Conservation (phyloP, 2,888 invertebrate genomes). For the Cosmia pyralina region DNA sequence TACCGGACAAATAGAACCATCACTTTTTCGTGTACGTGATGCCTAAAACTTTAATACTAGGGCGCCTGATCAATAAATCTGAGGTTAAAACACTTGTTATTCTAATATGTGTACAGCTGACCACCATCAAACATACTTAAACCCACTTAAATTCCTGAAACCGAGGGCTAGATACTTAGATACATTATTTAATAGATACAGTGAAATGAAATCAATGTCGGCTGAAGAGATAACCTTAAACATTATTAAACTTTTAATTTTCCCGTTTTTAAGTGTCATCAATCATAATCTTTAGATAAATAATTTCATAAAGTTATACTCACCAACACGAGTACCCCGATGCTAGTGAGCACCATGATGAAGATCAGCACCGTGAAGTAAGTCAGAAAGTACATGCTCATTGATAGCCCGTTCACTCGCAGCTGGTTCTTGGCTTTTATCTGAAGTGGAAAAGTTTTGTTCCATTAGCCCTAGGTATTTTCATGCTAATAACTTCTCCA, state of each 20-base stretch:
- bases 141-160: too few species aligned
- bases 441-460: constrained; percentile 84
- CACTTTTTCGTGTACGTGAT: background rate
- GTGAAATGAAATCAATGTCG: background rate
- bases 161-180: background rate
- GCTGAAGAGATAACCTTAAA: background rate
- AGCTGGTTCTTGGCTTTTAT: constrained; percentile 95
- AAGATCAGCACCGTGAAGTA: constrained; percentile 93
- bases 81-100: too few species aligned
- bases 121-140: background rate
- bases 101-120: background rate
- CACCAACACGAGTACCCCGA: constrained; percentile 90
- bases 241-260: too few species aligned
- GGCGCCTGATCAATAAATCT: background rate
- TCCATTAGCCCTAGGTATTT: background rate
- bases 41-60: background rate
- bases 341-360: constrained; percentile 92
- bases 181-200: background rate
- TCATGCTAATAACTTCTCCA: too few species aligned
- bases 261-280: too few species aligned
- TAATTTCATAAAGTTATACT: constrained; percentile 60
- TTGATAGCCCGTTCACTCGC: constrained; percentile 94
- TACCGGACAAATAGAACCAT: background rate
- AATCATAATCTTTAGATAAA: background rate
- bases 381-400: constrained; percentile 93